Base-by-base conservation (phyloP, 1,140 invertebrate genomes). In the Ditylenchus dipsaci region DNA sequence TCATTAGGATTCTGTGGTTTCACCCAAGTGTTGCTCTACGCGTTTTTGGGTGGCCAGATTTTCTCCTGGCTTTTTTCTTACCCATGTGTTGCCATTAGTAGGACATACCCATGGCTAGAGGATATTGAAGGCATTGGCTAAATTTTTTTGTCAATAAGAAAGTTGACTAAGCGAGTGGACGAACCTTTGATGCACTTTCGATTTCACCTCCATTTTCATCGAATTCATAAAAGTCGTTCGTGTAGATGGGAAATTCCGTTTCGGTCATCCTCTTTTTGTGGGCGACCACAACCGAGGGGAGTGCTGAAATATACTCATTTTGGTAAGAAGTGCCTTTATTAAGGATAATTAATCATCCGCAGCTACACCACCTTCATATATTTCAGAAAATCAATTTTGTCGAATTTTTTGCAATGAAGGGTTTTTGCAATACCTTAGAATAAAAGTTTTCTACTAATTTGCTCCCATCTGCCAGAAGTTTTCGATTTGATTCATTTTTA, bases 81-180 rank as follows among this genome's bases (percentile, higher is more conserved):
- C 61, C 69, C 69, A 71, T 1, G 69, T 75, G 19, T 23, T 33
- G 13, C 69, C 69, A 43, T 75, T n/a, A 26, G 17, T 26, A 70
- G 29, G 9, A 69, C 49, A 38, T 69, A 69, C n/a, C 68, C 68
- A 17, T 53, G 61, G 15, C n/a, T 21, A 53, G 49, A 53, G 15
- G 49, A 21, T 7, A 26, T 19, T 21, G 49, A 21, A 53, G 49
- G 15, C 3, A 26, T 26, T 19, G n/a, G 1, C 49, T 53, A 53
- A 53, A 53, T 26, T 19, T 53, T 21, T 21, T 3, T 53, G 3
- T 53, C 3, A 26, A 19, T 19, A 21, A 53, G 23, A 7, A 21
- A 53, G n/a, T 17, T 53, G 23, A n/a, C n/a, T 53, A 53, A 38
- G 3, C 33, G 11, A 3, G 33, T 38, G 11, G 33, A 38, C 11